Percentiles rank a stretch among this genome's conserved stretches.
Evolutionary conservation across 2,113 vertebrate species (phyloP).

Genomic region (Pitta sordida): DNA sequence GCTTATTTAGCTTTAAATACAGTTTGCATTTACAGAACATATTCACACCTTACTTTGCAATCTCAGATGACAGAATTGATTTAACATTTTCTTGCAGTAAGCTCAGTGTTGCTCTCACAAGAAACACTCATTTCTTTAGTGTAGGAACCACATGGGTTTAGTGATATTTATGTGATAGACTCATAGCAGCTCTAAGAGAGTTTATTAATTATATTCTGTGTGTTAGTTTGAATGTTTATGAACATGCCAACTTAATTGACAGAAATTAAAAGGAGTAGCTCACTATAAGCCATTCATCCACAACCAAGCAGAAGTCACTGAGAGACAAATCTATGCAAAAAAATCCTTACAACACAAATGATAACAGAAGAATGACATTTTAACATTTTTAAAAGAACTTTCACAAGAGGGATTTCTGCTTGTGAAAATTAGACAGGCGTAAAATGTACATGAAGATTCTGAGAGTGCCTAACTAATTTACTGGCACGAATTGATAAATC

Average conservation of each 20-base stretch:
- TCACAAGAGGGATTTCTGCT: background rate
- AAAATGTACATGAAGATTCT: background rate
- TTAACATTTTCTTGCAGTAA: background rate
- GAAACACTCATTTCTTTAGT: background rate
- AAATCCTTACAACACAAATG: background rate
- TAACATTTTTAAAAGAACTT: background rate
- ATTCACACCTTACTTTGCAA: background rate
- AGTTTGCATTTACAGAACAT: background rate
- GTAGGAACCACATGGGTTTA: background rate
- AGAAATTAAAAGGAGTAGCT: background rate
- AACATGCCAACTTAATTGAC: background rate
- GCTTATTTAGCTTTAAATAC: background rate
- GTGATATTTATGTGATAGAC: background rate
- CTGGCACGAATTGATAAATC: background rate
- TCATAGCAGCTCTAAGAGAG: background rate
- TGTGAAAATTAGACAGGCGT: background rate
- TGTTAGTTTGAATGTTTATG: background rate
- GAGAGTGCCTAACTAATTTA: background rate
- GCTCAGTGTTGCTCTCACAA: background rate
- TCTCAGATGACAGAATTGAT: background rate
- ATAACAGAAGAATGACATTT: conserved; percentile 10
- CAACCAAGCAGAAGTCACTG: background rate
- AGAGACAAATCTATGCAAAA: background rate
- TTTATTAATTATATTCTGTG: background rate
- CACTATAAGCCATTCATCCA: background rate